phyloP scores from a whole-genome alignment of 2,888 invertebrate genomes.

The Lepidocyrtinus sp. region DNA sequence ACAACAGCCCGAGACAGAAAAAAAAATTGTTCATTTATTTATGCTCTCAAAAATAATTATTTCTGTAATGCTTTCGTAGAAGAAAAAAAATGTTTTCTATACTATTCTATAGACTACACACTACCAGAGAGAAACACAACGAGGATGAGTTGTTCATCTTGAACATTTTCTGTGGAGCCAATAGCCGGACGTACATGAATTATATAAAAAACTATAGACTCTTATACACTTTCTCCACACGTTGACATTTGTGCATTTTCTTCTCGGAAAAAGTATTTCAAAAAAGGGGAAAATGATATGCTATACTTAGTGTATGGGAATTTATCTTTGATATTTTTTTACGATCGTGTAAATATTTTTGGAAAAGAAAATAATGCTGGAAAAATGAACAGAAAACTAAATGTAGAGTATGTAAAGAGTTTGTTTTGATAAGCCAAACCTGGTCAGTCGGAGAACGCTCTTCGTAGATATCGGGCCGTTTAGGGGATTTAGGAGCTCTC shows the following conservation, averaged over 20 bases:
- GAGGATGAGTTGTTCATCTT: background rate
- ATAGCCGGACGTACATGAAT: conserved; percentile 37
- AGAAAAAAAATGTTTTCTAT: too few species aligned
- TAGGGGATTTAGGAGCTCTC: conserved; percentile 84
- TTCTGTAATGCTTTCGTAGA: too few species aligned
- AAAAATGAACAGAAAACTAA: conserved; percentile 24
- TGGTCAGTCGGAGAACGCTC: conserved; percentile 68
- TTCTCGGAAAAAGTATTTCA: too few species aligned
- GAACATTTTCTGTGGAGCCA: conserved; percentile 50
- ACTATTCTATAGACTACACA: too few species aligned
- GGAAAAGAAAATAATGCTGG: background rate
- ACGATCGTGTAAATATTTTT: background rate
- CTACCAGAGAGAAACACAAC: conserved; percentile 14
- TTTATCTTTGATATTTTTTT: too few species aligned
- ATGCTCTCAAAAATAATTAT: too few species aligned
- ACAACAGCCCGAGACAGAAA: conserved; percentile 8
- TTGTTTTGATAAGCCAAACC: conserved; percentile 49
- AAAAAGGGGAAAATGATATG: too few species aligned
- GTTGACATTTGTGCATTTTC: too few species aligned
- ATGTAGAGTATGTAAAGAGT: background rate
- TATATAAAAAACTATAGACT: too few species aligned
- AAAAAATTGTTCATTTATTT: too few species aligned
- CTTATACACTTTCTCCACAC: background rate
- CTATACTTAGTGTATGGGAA: too few species aligned
- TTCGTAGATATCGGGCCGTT: conserved; percentile 73